Percentiles rank a stretch among this genome's conserved stretches.
phyloP scores from a whole-genome alignment of 1,140 invertebrate genomes.

The Linepithema humile region DNA sequence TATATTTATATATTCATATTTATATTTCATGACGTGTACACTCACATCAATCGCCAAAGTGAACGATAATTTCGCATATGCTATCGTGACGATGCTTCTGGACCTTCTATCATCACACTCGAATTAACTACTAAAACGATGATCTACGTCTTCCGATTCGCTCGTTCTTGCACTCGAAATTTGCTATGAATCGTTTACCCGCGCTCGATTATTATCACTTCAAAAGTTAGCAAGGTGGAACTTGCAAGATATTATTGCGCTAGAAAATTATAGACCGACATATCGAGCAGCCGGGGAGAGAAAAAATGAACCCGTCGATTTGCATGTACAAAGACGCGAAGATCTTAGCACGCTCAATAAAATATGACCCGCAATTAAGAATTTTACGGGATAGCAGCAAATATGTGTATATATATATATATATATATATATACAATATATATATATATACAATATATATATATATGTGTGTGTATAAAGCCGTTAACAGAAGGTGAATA shows the following conservation, averaged over 20 bases:
- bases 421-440: neutral
- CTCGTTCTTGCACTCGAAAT: neutral
- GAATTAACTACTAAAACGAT: conserved; percentile 21
- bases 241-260: neutral
- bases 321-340: neutral
- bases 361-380: neutral
- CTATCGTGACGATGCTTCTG: conserved; percentile 48
- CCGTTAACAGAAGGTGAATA: no score
- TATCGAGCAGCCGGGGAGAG: neutral
- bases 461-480: neutral
- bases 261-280: conserved; percentile 35
- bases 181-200: neutral
- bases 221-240: conserved; percentile 11
- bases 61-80: conserved; percentile 35
- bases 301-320: neutral
- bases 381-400: neutral
- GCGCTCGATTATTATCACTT: conserved; percentile 11
- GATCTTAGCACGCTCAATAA: neutral
- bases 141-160: neutral
- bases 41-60: neutral
- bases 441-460: no score
- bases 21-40: neutral
- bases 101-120: neutral
- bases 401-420: no score
- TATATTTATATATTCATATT: neutral